A percentile compares a stretch with the other conserved stretches of the same genome.
Evolutionary conservation across 2,113 vertebrate genomes (phyloP).

Genomic region (Leucopsar rothschildi): DNA sequence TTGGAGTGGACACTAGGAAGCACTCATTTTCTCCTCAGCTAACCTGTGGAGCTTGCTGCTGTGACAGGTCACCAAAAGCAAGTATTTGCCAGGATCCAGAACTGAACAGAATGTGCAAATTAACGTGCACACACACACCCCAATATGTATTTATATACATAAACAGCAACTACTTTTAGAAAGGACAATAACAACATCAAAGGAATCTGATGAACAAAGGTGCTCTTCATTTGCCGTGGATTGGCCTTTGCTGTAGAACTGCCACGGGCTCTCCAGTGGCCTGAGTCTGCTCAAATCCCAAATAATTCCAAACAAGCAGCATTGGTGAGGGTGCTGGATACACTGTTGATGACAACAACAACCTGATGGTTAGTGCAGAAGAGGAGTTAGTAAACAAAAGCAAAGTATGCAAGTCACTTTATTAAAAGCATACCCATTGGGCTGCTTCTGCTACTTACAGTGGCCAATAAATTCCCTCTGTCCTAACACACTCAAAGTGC

Average conservation of each 20-base stretch:
- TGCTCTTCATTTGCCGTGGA: background rate
- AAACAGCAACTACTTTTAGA: conserved; percentile 13
- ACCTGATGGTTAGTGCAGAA: background rate
- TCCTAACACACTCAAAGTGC: background rate
- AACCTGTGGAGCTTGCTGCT: background rate
- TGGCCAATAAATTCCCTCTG: background rate
- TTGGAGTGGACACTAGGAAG: background rate
- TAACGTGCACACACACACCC: fast-evolving
- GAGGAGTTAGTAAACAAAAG: background rate
- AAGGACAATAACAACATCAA: conserved; percentile 26
- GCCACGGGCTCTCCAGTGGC: background rate
- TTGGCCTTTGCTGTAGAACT: background rate
- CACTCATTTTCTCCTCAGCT: background rate
- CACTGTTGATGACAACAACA: background rate
- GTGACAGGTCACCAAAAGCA: background rate
- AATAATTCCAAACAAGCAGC: background rate
- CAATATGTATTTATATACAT: background rate
- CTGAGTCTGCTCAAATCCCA: background rate
- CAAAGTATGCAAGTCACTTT: background rate
- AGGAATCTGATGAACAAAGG: background rate
- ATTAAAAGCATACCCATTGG: conserved; percentile 17
- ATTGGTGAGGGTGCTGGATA: background rate
- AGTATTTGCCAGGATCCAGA: background rate
- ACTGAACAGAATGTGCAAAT: background rate
- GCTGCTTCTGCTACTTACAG: background rate